Evolutionary conservation across 2,888 invertebrate species (phyloP).

Genomic region (Himalopsyche tibetana): DNA sequence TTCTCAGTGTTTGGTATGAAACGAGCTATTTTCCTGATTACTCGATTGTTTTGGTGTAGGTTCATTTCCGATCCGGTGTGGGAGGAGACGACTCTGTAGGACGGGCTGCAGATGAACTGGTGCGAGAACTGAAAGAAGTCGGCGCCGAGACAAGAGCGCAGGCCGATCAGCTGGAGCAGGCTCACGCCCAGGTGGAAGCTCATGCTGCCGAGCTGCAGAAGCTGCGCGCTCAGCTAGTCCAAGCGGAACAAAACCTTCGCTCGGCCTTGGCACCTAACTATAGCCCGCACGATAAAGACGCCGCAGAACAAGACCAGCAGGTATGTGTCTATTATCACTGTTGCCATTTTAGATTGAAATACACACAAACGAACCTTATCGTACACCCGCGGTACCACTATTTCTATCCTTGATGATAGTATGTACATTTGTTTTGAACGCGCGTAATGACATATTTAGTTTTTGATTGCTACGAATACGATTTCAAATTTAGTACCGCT

Average conservation of each 20-base stretch:
- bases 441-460: too few relatives aligned
- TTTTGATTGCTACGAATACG: too few relatives aligned
- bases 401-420: not conserved
- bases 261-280: slow-evolving; percentile 89
- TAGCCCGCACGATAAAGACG: slow-evolving; percentile 88
- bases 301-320: slow-evolving; percentile 90
- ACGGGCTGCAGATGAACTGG: slow-evolving; percentile 83
- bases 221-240: slow-evolving; percentile 88
- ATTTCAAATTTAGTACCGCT: not conserved
- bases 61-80: slow-evolving; percentile 92
- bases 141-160: slow-evolving; percentile 80
- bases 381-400: not conserved
- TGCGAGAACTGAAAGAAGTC: slow-evolving; percentile 82
- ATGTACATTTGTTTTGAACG: too few relatives aligned
- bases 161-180: slow-evolving; percentile 82
- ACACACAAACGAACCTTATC: slow-evolving; percentile 4
- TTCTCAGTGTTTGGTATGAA: too few relatives aligned
- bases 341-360: not conserved
- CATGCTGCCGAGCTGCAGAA: slow-evolving; percentile 92
- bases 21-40: too few relatives aligned
- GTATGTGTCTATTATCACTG: slow-evolving; percentile 77
- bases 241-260: slow-evolving; percentile 91
- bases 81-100: slow-evolving; percentile 87
- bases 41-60: slow-evolving; percentile 73
- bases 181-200: slow-evolving; percentile 90